These are phyloP conservation scores for Erythrolamprus reginae DNA, from an alignment of 2,113 vertebrate genomes.

Conservation along the genomic window DNA sequence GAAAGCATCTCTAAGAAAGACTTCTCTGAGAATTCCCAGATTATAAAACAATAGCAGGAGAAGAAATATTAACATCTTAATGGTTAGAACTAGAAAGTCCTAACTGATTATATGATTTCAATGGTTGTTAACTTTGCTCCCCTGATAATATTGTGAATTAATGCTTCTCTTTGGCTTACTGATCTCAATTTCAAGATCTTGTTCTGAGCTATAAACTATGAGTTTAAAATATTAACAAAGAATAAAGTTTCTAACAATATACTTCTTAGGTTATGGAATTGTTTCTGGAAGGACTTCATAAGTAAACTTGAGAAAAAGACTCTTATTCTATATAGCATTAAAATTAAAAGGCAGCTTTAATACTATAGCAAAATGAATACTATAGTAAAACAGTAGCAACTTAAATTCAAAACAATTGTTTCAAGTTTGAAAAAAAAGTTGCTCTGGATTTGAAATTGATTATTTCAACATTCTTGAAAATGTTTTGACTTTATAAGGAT, in stretches of 20 bases:
- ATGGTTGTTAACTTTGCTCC: not conserved
- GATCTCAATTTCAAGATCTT: not conserved
- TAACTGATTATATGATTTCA: not conserved
- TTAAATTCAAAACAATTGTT: not conserved
- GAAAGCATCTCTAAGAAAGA: conserved; percentile 2
- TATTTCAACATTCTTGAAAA: not conserved
- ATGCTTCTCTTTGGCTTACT: not conserved
- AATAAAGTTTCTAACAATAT: not conserved
- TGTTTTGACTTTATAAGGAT: not conserved
- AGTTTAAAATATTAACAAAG: not conserved
- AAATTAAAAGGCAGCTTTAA: not conserved
- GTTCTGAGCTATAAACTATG: not conserved
- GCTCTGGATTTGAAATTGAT: not conserved
- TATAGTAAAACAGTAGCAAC: not conserved
- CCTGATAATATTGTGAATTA: not conserved
- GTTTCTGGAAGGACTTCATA: not conserved
- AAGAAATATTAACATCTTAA: not conserved
- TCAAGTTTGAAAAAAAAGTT: not conserved
- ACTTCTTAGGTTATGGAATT: not conserved
- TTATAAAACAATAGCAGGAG: not conserved
- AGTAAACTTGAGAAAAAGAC: not conserved
- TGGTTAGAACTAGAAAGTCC: not conserved
- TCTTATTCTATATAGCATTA: not conserved
- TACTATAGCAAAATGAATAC: not conserved
- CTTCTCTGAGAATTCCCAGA: not conserved